These are phyloP conservation scores for Piscicola geometra DNA, from an alignment of 2,888 invertebrate genomes.

Conservation along the genomic window DNA sequence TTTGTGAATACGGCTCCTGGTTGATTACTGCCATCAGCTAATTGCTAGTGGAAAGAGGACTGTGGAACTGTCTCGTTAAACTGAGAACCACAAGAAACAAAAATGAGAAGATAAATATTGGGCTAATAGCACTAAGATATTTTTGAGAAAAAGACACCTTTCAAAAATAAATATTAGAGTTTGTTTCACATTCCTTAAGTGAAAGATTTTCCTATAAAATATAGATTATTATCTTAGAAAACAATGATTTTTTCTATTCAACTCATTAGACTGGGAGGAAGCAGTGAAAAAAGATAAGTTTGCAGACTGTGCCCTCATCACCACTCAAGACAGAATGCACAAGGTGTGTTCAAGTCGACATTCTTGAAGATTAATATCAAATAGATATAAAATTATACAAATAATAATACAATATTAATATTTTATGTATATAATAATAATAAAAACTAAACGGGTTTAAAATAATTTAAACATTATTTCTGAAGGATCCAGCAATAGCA, in stretches of 20 bases:
- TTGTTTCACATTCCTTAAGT: no score
- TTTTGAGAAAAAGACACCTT: background rate
- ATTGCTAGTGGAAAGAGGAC: no score
- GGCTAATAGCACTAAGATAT: no score
- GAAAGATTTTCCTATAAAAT: no score
- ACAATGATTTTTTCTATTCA: background rate
- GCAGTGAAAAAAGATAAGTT: slow-evolving; percentile 47
- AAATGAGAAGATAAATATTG: no score
- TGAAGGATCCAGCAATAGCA: slow-evolving; percentile 53
- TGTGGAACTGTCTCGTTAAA: no score
- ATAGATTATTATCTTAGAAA: background rate
- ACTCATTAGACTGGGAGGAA: slow-evolving; percentile 34
- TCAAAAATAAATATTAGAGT: background rate
- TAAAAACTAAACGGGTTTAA: background rate
- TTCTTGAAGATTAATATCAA: no score
- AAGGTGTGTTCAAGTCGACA: slow-evolving; percentile 45
- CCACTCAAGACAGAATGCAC: slow-evolving; percentile 53
- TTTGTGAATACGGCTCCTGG: no score
- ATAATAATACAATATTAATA: background rate
- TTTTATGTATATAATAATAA: slow-evolving; percentile 11
- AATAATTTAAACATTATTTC: slow-evolving; percentile 23
- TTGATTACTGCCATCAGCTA: no score
- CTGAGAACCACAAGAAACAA: no score
- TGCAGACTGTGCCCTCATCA: slow-evolving; percentile 55
- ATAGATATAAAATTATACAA: no score